These are phyloP conservation scores for Capreolus pygargus DNA, from an alignment of 2,113 vertebrate species.

Conservation along the genomic window DNA sequence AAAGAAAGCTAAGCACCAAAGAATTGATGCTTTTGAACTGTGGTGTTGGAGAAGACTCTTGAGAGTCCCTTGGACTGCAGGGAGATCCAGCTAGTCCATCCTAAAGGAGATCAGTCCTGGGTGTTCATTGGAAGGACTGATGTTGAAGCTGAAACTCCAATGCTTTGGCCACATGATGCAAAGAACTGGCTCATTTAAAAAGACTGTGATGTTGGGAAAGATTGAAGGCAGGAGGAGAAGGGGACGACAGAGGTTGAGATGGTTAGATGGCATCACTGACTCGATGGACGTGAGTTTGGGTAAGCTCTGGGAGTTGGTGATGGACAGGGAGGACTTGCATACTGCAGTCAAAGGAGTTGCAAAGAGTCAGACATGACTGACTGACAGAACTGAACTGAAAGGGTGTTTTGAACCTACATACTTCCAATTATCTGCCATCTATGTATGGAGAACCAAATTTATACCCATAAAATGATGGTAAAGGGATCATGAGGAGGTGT, in stretches of 20 bases:
- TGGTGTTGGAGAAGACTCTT: neutral
- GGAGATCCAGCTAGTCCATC: neutral
- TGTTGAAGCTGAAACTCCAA: neutral
- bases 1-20: rapidly evolving
- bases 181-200: neutral
- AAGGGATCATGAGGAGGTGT: neutral
- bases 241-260: neutral
- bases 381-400: neutral
- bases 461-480: neutral
- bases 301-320: neutral
- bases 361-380: neutral
- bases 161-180: neutral
- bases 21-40: neutral
- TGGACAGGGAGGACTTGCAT: neutral
- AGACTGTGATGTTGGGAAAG: neutral
- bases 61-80: neutral
- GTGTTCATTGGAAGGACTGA: neutral
- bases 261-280: neutral
- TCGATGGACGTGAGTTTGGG: neutral
- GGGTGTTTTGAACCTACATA: neutral
- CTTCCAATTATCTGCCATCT: neutral
- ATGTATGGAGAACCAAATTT: neutral
- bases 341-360: neutral
- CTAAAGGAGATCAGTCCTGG: neutral
- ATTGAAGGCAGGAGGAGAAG: neutral